Base-by-base conservation (phyloP, 2,113 vertebrate genomes). In the Dicrurus megarhynchus region DNA sequence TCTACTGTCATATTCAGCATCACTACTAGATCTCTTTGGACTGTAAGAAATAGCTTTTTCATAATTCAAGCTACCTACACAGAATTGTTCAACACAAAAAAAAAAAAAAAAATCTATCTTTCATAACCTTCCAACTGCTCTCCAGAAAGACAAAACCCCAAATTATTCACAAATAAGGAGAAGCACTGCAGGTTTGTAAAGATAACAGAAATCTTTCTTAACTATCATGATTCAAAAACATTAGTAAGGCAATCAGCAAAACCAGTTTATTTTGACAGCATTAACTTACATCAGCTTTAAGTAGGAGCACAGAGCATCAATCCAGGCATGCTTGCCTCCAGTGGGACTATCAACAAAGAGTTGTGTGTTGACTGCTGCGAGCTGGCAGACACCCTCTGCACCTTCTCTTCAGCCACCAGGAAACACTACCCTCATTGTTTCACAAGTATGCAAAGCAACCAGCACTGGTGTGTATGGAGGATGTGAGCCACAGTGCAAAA, bases 381-480 rank as follows among this genome's bases (percentile, higher is more conserved):
- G 87, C 79, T 95, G 93, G 93, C 96, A 94, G 81, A 65, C 76
- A 90, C 77, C n/a, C 94, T 91, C 74, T 70, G 87, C 87, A 95
- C 92, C 90, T 93, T 94, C 90, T 87, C 95, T 50, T 47, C 53
- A 89, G 81, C 74, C 87, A 53, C 78, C 55, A 60, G 46, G 55
- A 84, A 94, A 95, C 91, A 93, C 90, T 96, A 22, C 63, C 35
- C 67, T 68, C 84, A 69, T 85, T 96, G 91, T 97, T 89, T 39
- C 67, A 39, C 75, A 74, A 53, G 55, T 24, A 86, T 63, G 90
- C 82, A 91, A 90, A 93, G 80, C 67, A 87, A 88, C 61, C 84
- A 87, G 70, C 50, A 28, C 3, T 4, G 55, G 57, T 67, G 88
- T 22, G 2, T 64, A 49, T 21, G 71, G 82, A 91, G 84, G 89